Evolutionary conservation across 2,888 invertebrate species (phyloP).

Genomic region (Gibbula magus): DNA sequence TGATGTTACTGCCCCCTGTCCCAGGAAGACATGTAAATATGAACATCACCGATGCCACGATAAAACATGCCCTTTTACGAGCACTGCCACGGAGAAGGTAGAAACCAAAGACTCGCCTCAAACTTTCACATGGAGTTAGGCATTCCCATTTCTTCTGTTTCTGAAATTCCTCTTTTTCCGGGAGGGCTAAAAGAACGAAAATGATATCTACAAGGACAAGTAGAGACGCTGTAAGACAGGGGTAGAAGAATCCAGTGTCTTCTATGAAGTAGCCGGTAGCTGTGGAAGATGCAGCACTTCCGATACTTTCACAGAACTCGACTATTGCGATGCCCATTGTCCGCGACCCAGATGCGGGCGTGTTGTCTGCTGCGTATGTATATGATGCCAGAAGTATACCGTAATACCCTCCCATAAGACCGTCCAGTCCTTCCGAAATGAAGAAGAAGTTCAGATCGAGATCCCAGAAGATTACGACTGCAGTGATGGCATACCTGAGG

Average conservation of each 20-base stretch:
- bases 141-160: background rate
- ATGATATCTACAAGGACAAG: background rate
- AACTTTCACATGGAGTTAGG: background rate
- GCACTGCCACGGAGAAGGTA: background rate
- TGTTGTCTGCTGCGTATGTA: slow-evolving; percentile 24
- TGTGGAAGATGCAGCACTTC: slow-evolving; percentile 31
- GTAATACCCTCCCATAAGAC: slow-evolving; percentile 18
- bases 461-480: slow-evolving; percentile 16
- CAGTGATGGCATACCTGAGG: background rate
- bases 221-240: background rate
- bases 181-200: background rate
- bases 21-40: slow-evolving; percentile 18
- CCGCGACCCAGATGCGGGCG: slow-evolving; percentile 18
- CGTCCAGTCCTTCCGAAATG: slow-evolving; percentile 20
- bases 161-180: background rate
- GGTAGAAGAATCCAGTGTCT: background rate
- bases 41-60: slow-evolving; percentile 35
- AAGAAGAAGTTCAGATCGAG: slow-evolving; percentile 21
- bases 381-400: slow-evolving; percentile 11
- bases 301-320: slow-evolving; percentile 29
- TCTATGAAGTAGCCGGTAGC: slow-evolving; percentile 39
- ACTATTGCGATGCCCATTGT: slow-evolving; percentile 36
- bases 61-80: background rate
- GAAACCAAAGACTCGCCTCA: background rate
- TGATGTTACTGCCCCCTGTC: slow-evolving; percentile 25